Conservation (phyloP, 2,113 vertebrate genomes). For the Halcyon senegalensis region DNA sequence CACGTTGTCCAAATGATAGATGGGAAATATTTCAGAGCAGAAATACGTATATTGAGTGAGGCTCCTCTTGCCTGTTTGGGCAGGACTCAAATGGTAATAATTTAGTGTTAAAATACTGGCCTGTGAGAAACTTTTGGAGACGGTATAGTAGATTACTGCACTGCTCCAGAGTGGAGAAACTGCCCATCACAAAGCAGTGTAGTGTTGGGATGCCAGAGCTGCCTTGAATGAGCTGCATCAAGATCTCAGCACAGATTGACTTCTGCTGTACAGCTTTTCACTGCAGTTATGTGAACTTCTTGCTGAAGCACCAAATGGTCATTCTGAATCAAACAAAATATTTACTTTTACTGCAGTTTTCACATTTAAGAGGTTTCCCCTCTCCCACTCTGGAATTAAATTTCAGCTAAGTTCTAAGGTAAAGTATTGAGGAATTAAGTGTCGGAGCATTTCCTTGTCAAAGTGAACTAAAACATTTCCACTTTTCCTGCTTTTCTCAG, state of each 20-base stretch:
- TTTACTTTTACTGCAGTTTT: not conserved
- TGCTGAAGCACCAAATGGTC: not conserved
- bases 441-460: not conserved
- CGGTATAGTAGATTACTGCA: not conserved
- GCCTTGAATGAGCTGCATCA: not conserved
- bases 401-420: not conserved
- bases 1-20: not conserved
- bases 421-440: not conserved
- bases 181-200: not conserved
- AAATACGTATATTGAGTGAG: not conserved
- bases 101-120: not conserved
- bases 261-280: not conserved
- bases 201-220: not conserved
- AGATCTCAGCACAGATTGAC: not conserved
- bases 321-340: not conserved
- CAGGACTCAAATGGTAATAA: not conserved
- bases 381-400: not conserved
- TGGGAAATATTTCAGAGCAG: not conserved
- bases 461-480: not conserved
- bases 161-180: not conserved
- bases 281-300: not conserved
- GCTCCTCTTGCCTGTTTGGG: not conserved
- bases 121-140: not conserved
- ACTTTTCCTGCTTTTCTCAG: not conserved
- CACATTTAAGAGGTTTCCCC: not conserved